Evolutionary conservation across 2,888 invertebrate species (phyloP), one percentile per base, ranked within the genome.

Genomic region (Drosophila algonquin): DNA sequence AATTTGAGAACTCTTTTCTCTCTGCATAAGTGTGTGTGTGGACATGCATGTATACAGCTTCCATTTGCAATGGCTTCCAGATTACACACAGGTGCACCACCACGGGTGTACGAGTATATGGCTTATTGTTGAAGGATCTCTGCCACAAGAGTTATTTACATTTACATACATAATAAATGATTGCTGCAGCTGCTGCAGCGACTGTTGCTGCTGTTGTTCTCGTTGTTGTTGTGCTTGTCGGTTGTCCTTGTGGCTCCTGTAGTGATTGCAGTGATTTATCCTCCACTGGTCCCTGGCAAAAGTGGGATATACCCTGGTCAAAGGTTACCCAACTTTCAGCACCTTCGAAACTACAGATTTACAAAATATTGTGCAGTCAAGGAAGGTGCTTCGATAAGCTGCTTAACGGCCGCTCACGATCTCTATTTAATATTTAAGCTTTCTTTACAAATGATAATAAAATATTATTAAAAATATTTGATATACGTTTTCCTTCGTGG

Each of bases 81-180:
- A 46, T 48, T 54, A 47, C 55, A 56, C 40, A 3, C 2, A 52
- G n/a, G n/a, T 4, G 18, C 30, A 3, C 24, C 2, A 18, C 6
- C 2, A 18, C 3, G 14, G 18, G 5, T 40, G 14, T 14, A n/a
- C n/a, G n/a, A n/a, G n/a, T n/a, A 10, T 12, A 9, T n/a, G 12
- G 52, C 63, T 44, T 35, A 63, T 63, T 55, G 63, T 51, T 63
- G 48, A 67, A 63, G 64, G 64, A 67, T 67, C 27, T 63, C n/a
- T 30, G 55, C 55, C 55, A 30, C 40, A 67, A 67, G 72, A 63
- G 80, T 71, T 73, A 82, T 82, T 77, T 80, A 76, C 78, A 76
- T 55, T 62, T 82, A 78, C 78, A 73, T 73, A 63, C 61, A 70
- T 52, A 61, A 52, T 61, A 35, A 68, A 70, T 64, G 35, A 46